Evolutionary conservation across 2,888 invertebrate genomes (phyloP).

Genomic region (Acrobasis suavella): DNA sequence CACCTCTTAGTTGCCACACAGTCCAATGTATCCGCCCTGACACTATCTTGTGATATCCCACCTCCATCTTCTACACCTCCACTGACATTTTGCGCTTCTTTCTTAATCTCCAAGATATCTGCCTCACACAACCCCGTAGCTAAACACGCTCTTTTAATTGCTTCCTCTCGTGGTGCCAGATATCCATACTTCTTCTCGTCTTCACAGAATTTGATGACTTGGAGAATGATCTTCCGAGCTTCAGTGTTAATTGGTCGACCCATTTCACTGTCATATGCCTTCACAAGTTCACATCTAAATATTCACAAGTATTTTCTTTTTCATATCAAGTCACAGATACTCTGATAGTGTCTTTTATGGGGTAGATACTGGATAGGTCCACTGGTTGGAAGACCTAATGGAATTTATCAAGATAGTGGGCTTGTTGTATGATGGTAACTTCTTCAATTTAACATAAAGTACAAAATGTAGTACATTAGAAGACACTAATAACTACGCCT

Average conservation of each 20-base stretch:
- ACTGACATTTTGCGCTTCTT: not conserved
- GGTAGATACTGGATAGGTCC: too few relatives aligned
- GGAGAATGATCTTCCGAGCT: not conserved
- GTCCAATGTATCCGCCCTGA: too few relatives aligned
- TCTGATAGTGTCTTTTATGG: too few relatives aligned
- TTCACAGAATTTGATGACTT: not conserved
- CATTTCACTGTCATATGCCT: not conserved
- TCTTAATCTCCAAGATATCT: not conserved
- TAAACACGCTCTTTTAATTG: not conserved
- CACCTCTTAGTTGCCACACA: too few relatives aligned
- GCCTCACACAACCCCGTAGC: not conserved
- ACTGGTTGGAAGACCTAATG: too few relatives aligned
- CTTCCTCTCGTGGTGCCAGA: not conserved
- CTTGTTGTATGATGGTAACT: too few relatives aligned
- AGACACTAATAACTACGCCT: too few relatives aligned
- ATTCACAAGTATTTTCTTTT: too few relatives aligned
- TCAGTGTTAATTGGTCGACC: not conserved
- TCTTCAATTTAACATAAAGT: too few relatives aligned
- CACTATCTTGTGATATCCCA: not conserved
- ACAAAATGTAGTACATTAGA: too few relatives aligned
- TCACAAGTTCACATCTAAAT: not conserved
- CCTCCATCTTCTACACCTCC: not conserved
- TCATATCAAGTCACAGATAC: too few relatives aligned
- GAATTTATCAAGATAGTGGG: too few relatives aligned
- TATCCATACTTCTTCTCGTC: not conserved